Base-by-base conservation (phyloP, 2,888 invertebrate genomes). In the Rhorus exstirpatorius region DNA sequence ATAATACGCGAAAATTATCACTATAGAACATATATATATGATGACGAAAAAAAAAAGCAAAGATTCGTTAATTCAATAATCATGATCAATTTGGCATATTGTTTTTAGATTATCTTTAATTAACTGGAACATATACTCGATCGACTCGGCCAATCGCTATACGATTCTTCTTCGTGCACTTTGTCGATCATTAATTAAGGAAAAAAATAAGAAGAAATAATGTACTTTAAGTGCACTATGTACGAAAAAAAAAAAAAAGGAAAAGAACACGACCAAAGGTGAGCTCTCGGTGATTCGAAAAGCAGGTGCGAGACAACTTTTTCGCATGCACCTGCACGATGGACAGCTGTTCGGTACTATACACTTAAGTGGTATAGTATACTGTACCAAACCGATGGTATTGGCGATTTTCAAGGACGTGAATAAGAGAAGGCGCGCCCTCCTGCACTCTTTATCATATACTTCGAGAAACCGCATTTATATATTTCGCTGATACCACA, bases 281-380 rank as follows among this genome's bases (percentile, higher is more conserved):
- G n/a, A n/a, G n/a, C n/a, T 76, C 55, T 10, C 26, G 41, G 26
- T 61, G 31, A 19, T 61, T 80, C 71, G 61, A 38, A 61, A 61
- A 67, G 80, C 80, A 80, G 78, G 78, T 82, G 78, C 78, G 72
- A 78, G 58, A 75, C 74, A 65, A 70, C 68, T 49, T 82, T 61
- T 78, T 75, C 60, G 78, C 67, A 71, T 78, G 80, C 85, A 85
- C 83, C 83, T 85, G 85, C 85, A 78, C 72, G 44, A 51, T 76
- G 79, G 79, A 83, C 86, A 86, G 83, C 85, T 86, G 86, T 83
- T 24, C 53, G 14, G 65, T 44, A 61, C 41, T 44, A 44, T 17
- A 55, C 26, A 44, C 41, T 14, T 41, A 55, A 53, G 41, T 38
- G 55, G 38, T 44, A 14, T 10, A 44, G n/a, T 44, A 44, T 44